Evolutionary conservation across 30 jellyfish, hydroid and myxozoan genomes (phyloP).

Genomic region (Chironex yamaguchii): DNA sequence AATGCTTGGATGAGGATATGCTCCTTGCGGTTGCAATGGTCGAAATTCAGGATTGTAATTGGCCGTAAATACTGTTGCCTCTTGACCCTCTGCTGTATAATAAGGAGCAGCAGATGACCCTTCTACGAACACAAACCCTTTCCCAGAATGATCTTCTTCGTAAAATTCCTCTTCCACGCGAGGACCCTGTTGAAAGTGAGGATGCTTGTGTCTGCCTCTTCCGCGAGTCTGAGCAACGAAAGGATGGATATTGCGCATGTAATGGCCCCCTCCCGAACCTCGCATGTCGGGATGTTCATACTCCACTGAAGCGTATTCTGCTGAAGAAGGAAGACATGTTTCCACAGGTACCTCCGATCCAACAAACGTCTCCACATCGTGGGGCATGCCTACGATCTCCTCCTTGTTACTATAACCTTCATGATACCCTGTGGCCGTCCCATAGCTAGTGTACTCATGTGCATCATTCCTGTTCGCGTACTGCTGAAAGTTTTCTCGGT

Average conservation of each 20-base stretch:
- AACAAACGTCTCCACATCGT: neutral
- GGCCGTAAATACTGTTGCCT: neutral
- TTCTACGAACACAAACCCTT: neutral
- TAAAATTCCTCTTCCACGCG: neutral
- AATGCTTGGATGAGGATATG: neutral
- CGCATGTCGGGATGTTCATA: no score
- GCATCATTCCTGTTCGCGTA: neutral
- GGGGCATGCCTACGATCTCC: neutral
- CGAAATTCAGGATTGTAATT: neutral
- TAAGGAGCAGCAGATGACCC: neutral
- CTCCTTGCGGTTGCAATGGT: neutral
- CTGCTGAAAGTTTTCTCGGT: neutral
- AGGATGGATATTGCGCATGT: no score
- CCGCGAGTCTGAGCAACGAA: no score
- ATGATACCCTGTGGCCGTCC: neutral
- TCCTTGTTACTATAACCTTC: neutral
- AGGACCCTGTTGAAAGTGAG: neutral
- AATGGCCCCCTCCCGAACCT: no score
- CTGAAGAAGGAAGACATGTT: neutral
- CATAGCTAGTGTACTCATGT: neutral
- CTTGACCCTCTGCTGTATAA: neutral
- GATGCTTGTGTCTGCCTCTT: neutral
- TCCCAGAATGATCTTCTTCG: neutral
- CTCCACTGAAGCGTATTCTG: neutral
- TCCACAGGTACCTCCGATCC: no score